A percentile compares a stretch with the other conserved stretches of the same genome.
Conservation (phyloP, 2,797 vertebrate species). For the Mus caroli region DNA sequence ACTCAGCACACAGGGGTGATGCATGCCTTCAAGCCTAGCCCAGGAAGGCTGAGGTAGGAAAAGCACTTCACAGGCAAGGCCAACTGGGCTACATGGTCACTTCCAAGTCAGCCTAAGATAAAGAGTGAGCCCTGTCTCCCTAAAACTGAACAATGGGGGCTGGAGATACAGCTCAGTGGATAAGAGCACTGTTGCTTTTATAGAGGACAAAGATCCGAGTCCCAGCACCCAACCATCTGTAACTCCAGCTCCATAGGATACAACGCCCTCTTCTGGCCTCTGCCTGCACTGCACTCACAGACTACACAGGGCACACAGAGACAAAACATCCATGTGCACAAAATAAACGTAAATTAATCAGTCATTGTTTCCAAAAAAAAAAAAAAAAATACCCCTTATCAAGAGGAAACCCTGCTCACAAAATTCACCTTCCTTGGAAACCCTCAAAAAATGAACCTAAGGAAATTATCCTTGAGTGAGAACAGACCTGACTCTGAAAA, state of each 20-base stretch:
- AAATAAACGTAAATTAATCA: neutral
- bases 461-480: slow-evolving; percentile 23
- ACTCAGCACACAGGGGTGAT: neutral
- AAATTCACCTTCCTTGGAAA: neutral
- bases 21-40: neutral
- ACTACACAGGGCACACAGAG: neutral
- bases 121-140: neutral
- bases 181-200: neutral
- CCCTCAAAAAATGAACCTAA: slow-evolving; percentile 8
- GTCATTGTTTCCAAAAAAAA: neutral
- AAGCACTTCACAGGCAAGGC: too few species aligned
- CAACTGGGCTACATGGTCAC: neutral
- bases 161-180: neutral
- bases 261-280: neutral
- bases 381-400: neutral
- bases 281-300: neutral
- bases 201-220: too few species aligned
- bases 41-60: neutral
- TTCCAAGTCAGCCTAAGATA: neutral
- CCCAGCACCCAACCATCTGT: neutral
- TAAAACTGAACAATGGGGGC: neutral
- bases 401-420: slow-evolving; percentile 14
- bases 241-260: neutral
- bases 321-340: neutral
- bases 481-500: slow-evolving; percentile 2